These are phyloP conservation scores for Dolomedes plantarius DNA, from an alignment of 2,888 invertebrate genomes.

Conservation along the genomic window DNA sequence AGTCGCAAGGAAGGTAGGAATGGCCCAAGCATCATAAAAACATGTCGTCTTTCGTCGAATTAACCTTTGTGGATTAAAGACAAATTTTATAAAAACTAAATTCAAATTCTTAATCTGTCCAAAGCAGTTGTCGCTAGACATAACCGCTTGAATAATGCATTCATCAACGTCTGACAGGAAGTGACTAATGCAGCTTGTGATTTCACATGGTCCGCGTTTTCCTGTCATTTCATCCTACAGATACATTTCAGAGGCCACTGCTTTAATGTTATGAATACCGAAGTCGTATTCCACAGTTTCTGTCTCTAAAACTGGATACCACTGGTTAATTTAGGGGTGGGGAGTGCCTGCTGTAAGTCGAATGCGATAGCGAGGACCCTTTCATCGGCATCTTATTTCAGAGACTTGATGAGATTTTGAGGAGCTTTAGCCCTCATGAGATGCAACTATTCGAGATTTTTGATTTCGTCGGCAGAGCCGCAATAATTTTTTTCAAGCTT, in stretches of 20 bases:
- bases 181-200: neutral
- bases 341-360: too few species aligned
- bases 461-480: too few species aligned
- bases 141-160: neutral
- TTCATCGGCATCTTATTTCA: too few species aligned
- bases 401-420: too few species aligned
- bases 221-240: conserved; percentile 17
- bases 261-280: conserved; percentile 16
- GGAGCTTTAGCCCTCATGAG: too few species aligned
- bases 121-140: too few species aligned
- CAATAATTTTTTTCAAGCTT: too few species aligned
- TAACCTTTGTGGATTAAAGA: neutral
- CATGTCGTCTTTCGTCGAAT: conserved; percentile 12
- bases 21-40: neutral
- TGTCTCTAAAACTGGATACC: neutral
- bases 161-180: too few species aligned
- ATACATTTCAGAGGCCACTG: conserved; percentile 4
- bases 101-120: conserved; percentile 17
- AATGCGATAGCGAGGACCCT: too few species aligned
- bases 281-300: neutral
- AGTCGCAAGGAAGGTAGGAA: conserved; percentile 14
- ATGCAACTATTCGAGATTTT: too few species aligned
- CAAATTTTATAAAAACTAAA: conserved; percentile 1
- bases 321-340: too few species aligned
- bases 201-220: conserved; percentile 12